phyloP scores from a whole-genome alignment of 2,888 invertebrate genomes.

The Parthenolecanium corni region DNA sequence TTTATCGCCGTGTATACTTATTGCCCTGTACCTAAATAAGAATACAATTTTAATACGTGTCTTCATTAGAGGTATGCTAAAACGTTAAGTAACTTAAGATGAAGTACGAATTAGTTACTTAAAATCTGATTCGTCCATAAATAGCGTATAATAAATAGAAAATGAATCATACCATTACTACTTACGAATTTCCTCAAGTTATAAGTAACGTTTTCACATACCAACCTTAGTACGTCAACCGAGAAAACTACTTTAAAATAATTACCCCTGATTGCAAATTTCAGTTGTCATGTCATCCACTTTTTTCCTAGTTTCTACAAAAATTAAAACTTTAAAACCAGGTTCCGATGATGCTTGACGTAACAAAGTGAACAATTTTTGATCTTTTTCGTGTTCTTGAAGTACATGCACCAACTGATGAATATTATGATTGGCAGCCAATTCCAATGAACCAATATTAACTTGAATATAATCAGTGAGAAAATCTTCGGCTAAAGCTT shows the following conservation, averaged over 20 bases:
- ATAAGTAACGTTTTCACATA: too few relatives aligned
- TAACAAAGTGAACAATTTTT: slow-evolving; percentile 38
- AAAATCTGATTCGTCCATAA: too few relatives aligned
- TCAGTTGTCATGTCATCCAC: slow-evolving; percentile 55
- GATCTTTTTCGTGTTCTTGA: slow-evolving; percentile 78
- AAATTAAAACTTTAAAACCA: slow-evolving; percentile 40
- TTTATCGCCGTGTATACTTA: slow-evolving; percentile 95
- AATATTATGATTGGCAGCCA: slow-evolving; percentile 95
- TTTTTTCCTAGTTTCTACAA: slow-evolving; percentile 59
- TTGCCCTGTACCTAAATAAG: too few relatives aligned
- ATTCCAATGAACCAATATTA: slow-evolving; percentile 77
- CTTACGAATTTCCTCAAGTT: too few relatives aligned
- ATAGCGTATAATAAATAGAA: too few relatives aligned
- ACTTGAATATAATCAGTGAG: slow-evolving; percentile 82
- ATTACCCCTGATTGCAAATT: slow-evolving; percentile 50
- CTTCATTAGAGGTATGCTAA: too few relatives aligned
- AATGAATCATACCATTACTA: too few relatives aligned
- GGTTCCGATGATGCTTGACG: neutral
- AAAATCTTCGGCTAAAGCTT: slow-evolving; percentile 69
- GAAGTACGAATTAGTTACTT: too few relatives aligned
- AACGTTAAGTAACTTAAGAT: too few relatives aligned
- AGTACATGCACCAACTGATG: slow-evolving; percentile 89
- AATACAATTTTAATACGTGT: too few relatives aligned
- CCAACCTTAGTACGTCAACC: too few relatives aligned
- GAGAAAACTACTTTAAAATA: too few relatives aligned